Evolutionary conservation across 2,888 invertebrate species (phyloP).

Genomic region (Phorcus lineatus): DNA sequence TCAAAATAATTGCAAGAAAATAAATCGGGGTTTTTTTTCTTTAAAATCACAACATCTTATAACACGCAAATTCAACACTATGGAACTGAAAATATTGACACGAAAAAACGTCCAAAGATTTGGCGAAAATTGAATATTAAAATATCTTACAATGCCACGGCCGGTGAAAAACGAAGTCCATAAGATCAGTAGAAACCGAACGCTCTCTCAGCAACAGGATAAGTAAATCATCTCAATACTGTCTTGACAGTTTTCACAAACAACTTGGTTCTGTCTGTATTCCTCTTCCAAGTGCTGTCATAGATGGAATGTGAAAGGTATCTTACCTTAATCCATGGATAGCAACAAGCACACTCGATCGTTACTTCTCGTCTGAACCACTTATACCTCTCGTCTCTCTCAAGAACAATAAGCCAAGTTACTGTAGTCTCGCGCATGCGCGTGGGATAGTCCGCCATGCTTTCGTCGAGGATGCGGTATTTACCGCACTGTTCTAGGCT

Average conservation of each 20-base stretch:
- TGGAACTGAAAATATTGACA: too few relatives aligned
- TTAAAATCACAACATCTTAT: too few relatives aligned
- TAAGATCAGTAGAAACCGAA: not conserved
- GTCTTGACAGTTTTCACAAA: conserved; percentile 11
- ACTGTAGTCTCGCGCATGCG: conserved; percentile 40
- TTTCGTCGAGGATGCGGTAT: conserved; percentile 47
- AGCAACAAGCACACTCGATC: not conserved
- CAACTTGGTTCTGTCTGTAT: not conserved
- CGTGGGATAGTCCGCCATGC: conserved; percentile 45
- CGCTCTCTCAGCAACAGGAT: not conserved
- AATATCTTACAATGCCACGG: conserved; percentile 5
- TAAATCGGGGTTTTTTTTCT: too few relatives aligned
- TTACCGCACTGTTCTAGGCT: conserved; percentile 57
- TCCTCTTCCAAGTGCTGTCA: not conserved
- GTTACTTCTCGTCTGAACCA: not conserved
- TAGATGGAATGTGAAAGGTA: conserved; percentile 1
- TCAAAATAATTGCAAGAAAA: too few relatives aligned
- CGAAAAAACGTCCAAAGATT: too few relatives aligned
- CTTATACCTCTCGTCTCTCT: not conserved
- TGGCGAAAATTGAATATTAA: not conserved
- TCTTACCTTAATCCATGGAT: conserved; percentile 9
- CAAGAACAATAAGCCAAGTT: conserved; percentile 2
- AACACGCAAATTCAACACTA: too few relatives aligned
- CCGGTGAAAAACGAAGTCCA: not conserved
- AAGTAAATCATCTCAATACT: not conserved